These are phyloP conservation scores for Drosophila fulvimacula DNA, from an alignment of 2,888 invertebrate species.

Conservation along the genomic window DNA sequence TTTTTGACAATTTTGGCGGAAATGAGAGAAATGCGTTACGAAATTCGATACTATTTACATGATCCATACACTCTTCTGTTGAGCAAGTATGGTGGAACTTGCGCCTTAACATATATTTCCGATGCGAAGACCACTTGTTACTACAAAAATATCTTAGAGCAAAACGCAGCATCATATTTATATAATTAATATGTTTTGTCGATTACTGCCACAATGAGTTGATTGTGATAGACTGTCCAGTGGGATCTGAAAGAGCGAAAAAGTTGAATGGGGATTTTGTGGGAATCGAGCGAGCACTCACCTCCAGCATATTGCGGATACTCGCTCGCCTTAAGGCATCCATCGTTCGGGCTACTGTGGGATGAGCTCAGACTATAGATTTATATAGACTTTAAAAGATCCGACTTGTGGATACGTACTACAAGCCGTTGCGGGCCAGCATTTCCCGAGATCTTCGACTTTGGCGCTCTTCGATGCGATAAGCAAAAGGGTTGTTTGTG, in stretches of 20 bases:
- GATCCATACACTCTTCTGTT: not conserved
- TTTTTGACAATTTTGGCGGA: slow-evolving; percentile 8
- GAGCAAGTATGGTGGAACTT: not conserved
- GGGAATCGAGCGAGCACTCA: not conserved
- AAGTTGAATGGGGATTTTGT: too few relatives aligned
- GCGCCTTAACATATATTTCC: not conserved
- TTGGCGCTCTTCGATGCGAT: not conserved
- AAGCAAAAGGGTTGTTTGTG: not conserved
- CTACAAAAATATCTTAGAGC: slow-evolving; percentile 2
- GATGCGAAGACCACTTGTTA: slow-evolving; percentile 3
- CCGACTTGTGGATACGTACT: slow-evolving; percentile 20
- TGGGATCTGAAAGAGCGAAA: not conserved
- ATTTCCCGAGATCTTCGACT: slow-evolving; percentile 34
- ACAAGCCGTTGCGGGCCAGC: slow-evolving; percentile 42
- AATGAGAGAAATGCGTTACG: not conserved
- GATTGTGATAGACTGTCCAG: not conserved
- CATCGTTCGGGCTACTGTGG: not conserved
- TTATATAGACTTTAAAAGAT: too few relatives aligned
- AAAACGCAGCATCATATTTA: slow-evolving; percentile 4
- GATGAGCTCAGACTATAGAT: not conserved
- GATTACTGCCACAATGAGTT: slow-evolving; percentile 3
- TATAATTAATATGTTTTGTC: too few relatives aligned
- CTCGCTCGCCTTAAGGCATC: not conserved
- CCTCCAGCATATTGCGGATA: slow-evolving; percentile 3
- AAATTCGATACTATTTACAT: not conserved